Base-by-base conservation (phyloP, 2,888 invertebrate genomes). In the Cremastinae sp. region DNA sequence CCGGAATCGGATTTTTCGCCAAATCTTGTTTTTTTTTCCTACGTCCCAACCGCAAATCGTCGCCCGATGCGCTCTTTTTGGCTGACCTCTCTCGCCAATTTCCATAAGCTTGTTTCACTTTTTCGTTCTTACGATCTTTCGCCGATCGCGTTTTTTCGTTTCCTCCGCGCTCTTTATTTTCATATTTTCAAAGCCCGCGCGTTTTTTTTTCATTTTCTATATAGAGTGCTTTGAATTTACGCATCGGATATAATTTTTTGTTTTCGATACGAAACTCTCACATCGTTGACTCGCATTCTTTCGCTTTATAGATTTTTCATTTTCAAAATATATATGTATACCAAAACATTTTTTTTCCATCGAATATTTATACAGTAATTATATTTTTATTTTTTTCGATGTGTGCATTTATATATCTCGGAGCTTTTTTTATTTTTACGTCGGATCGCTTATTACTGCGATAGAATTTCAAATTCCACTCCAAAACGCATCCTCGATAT, bases 11-110 rank as follows among this genome's bases (percentile, higher is more conserved):
- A 69, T 69, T 61, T 70, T 70, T 53, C 38, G 14, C 20, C 38
- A 14, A 12, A 36, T 45, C 53, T 70, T 61, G 61, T 61, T 62
- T 36, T 62, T 70, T 61, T 70, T 70, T 62, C 45, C 41, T 65
- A 47, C 65, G 41, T 47, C 59, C 73, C 65, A 74, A 70, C 65
- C 59, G 43, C 70, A 34, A 47, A 69, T 69, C 43, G 65, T 28
- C 28, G 28, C 28, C 28, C 28, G 28, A 59, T 59, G 58, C 61
- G 41, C 41, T 59, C 59, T 54, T 74, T 74, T 49, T 64, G 74
- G 61, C 61, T 59, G 70, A 76, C 28, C 69, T 66, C 51, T 51
- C 38, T 22, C 20, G 14, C 51, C 43, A 28, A 28, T 28, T 28
- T 34, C 18, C 43, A 54, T 65, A 47, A 51, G 18, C 18, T 45